Conservation (phyloP, 2,888 invertebrate genomes). For the Macropis europaea region DNA sequence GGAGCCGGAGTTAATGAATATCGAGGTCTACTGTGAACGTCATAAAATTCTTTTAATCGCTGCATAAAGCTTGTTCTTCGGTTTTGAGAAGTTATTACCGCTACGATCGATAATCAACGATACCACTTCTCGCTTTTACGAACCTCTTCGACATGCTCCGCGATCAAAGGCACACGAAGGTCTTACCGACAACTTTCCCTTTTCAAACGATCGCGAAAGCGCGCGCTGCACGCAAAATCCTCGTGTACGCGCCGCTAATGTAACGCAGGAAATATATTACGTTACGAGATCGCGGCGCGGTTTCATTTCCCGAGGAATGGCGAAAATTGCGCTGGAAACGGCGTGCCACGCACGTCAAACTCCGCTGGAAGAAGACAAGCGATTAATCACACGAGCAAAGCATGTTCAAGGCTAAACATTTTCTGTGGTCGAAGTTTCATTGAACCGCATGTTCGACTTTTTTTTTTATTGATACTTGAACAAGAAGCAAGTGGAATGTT, state of each 20-base stretch:
- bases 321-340: background rate
- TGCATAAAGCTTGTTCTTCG: background rate
- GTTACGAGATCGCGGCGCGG: slow-evolving; percentile 39
- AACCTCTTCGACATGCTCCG: slow-evolving; percentile 9
- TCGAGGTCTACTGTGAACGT: no score
- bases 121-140: slow-evolving; percentile 16
- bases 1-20: no score
- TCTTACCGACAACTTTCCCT: slow-evolving; percentile 57
- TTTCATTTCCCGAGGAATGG: slow-evolving; percentile 24
- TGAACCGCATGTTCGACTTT: no score
- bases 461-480: no score
- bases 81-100: no score
- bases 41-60: background rate
- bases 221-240: slow-evolving; percentile 34
- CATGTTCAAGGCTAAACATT: no score
- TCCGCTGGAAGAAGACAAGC: no score
- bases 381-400: no score
- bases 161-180: slow-evolving; percentile 27
- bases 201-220: slow-evolving; percentile 46
- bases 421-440: no score
- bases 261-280: slow-evolving; percentile 34
- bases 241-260: slow-evolving; percentile 18
- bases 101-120: background rate
- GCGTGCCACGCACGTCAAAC: no score
- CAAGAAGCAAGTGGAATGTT: no score